Evolutionary conservation across 2,113 vertebrate genomes (phyloP).

Genomic region (Dascyllus trimaculatus): DNA sequence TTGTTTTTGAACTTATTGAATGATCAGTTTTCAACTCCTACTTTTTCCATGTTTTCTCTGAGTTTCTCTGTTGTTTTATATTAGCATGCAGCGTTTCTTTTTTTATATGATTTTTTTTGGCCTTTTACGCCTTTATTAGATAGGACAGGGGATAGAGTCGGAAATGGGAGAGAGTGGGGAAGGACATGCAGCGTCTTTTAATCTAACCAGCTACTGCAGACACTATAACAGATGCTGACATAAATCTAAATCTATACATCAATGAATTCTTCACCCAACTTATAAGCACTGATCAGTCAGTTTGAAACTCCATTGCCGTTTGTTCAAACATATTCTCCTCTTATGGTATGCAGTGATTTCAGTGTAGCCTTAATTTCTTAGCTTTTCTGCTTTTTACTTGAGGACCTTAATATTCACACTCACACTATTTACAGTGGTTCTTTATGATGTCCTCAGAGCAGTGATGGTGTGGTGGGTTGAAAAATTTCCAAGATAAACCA

Average conservation of each 20-base stretch:
- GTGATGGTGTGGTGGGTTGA: conserved; percentile 1
- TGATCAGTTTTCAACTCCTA: no score
- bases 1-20: no score
- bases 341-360: conserved; percentile 33
- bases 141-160: no score
- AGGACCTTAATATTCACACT: conserved; percentile 24
- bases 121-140: no score
- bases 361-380: conserved; percentile 19
- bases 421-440: conserved; percentile 11
- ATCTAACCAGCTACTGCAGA: no score
- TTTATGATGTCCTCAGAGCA: conserved; percentile 26
- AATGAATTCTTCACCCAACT: conserved; percentile 10
- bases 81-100: no score
- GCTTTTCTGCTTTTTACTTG: conserved; percentile 20
- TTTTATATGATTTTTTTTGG: no score
- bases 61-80: no score
- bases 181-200: no score
- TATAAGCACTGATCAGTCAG: neutral
- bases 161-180: no score
- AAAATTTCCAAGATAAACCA: conserved; percentile 22
- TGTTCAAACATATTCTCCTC: conserved; percentile 16
- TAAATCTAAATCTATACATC: neutral
- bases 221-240: neutral
- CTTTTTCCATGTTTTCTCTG: no score
- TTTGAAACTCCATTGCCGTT: neutral